Evolutionary conservation across 2,113 vertebrate species (phyloP), one percentile per base, ranked within the genome.

Genomic region (Sialia sialis): DNA sequence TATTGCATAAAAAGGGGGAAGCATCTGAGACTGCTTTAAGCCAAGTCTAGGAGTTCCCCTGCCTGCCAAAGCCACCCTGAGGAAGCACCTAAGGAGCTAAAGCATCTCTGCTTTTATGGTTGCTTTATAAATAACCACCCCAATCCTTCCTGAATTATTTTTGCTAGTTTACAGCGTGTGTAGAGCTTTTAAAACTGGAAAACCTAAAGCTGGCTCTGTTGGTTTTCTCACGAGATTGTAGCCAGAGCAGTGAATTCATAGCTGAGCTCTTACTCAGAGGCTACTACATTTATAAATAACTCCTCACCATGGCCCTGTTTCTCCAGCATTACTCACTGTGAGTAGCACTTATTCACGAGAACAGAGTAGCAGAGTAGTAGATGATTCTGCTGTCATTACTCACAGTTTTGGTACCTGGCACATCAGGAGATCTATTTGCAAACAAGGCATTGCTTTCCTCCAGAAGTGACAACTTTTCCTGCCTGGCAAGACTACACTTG

Each of bases 221-320:
- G 5, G 2, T 91, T 91, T 96, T 95, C 93, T 97, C 90, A 90
- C 18, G 11, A 93, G 91, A 68, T 81, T 64, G 56, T 94, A 75
- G 82, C 92, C 93, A 94, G 92, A 83, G 87, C 85, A 95, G 84
- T 91, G 91, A 93, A 95, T 95, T 94, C 95, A 88, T 94, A 93
- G 83, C 90, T 74, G 21, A 93, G 87, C 11, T 6, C 82, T 94
- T 94, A 94, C 79, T 95, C 94, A 90, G 75, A 89, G 94, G 91
- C 93, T 90, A 90, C 94, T 83, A 67, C 70, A 72, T 94, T 51
- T 95, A 93, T 95, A 97, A 97, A 94, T 94, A 97, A 90, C 95
- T 76, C 56, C 73, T 69, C 91, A 86, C 85, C 90, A 90, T 94
- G 93, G 85, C 92, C 92, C 90, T 74, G 68, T 41, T 94, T 88